Conservation (phyloP, 1,140 invertebrate species). For the Hylaeus volcanicus region DNA sequence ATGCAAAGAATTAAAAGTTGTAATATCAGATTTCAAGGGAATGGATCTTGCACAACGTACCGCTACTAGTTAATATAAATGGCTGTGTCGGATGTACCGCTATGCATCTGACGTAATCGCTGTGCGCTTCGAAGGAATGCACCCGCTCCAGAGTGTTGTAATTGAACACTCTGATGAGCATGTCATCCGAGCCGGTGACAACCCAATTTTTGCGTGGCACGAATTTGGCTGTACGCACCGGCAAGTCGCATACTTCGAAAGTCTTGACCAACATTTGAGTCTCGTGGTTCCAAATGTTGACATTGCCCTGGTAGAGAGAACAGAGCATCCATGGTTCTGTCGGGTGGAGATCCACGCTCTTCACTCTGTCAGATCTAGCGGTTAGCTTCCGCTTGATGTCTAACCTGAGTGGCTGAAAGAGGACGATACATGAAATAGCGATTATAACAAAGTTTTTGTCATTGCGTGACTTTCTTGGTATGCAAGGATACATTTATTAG, state of each 20-base stretch:
- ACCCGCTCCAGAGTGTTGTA: slow-evolving; percentile 99
- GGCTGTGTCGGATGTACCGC: slow-evolving; percentile 98
- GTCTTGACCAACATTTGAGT: slow-evolving; percentile 95
- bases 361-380: slow-evolving; percentile 98
- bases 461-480: background rate
- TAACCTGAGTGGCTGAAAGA: slow-evolving; percentile 91
- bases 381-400: slow-evolving; percentile 99
- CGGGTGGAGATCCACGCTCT: slow-evolving; percentile 98
- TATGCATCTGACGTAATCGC: slow-evolving; percentile 98
- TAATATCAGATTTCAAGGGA: too few species aligned
- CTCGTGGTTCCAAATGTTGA: slow-evolving; percentile 99
- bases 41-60: slow-evolving; percentile 81
- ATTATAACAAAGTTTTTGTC: background rate
- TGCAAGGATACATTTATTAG: too few species aligned
- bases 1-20: background rate
- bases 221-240: slow-evolving; percentile 97
- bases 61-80: slow-evolving; percentile 97
- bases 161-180: slow-evolving; percentile 97
- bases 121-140: slow-evolving; percentile 98
- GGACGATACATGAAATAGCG: background rate
- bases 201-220: slow-evolving; percentile 99
- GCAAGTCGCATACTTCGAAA: slow-evolving; percentile 97
- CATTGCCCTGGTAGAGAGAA: slow-evolving; percentile 98
- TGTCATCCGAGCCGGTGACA: slow-evolving; percentile 97
- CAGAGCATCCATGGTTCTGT: slow-evolving; percentile 99